Base-by-base conservation (phyloP, 2,797 vertebrate genomes). In the Enteromius afrohamiltoni region DNA sequence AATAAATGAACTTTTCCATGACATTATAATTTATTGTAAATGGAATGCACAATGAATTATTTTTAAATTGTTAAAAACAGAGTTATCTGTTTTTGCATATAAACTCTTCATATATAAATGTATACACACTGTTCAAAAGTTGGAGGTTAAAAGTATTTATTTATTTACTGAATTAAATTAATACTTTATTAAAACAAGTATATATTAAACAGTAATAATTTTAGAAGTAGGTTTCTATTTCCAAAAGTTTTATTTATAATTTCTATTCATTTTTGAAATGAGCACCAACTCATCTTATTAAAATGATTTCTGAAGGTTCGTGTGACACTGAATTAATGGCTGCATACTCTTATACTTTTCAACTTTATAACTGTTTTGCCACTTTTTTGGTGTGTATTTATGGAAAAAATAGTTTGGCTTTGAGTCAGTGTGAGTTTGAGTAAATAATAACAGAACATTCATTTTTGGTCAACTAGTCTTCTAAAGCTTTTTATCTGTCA, bases 381-480 rank as follows among this genome's bases (percentile, higher is more conserved):
- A 9, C n/a, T 70, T 47, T 47, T 76, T 77, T 60, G 13, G 4
- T 42, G 23, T 45, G 23, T 37, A 21, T 67, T 23, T 77, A 77
- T 83, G 11, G 16, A 31, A 40, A 69, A 87, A 87, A 69, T 68
- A 40, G 19, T 2, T n/a, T 19, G 19, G 3, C n/a, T 49, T 14
- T 26, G 5, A 62, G 5, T 62, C 23, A 37, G 13, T 68, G 64
- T 14, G n/a, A 88, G 80, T 86, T 84, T 81, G 69, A 83, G 75
- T n/a, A 88, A 80, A 80, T 86, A 87, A 84, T 70, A 5, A 47
- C n/a, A 13, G 9, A 21, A 29, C 31, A 31, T 49, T 64, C 4
- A 45, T 14, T 55, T 79, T 17, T 13, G 55, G 47, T 80, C 23
- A 68, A 17, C 21, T 11, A 29, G 14, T 73, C 29, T 19, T 78